A percentile compares a stretch with the other conserved stretches of the same genome.
These are phyloP conservation scores for Drusus annulatus DNA, from an alignment of 1,140 invertebrate genomes.

Conservation along the genomic window DNA sequence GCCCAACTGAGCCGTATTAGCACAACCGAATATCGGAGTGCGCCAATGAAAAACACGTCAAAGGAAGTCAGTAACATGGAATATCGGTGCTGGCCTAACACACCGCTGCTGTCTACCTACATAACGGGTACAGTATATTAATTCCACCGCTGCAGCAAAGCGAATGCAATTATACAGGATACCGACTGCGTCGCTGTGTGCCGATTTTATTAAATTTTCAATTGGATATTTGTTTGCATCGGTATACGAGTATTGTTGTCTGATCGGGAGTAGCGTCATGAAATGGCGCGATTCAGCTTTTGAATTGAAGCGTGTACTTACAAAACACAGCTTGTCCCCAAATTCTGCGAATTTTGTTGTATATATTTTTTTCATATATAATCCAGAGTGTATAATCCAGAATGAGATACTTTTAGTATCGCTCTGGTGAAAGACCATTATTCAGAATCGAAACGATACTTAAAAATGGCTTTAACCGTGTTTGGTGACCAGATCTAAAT, in stretches of 20 bases:
- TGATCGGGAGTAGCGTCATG: background rate
- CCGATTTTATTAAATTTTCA: conserved; percentile 26
- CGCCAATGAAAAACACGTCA: conserved; percentile 25
- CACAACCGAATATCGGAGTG: background rate
- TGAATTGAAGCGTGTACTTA: no score
- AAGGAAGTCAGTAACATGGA: conserved; percentile 43
- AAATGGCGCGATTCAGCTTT: no score
- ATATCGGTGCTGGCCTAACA: conserved; percentile 12
- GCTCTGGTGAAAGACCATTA: no score
- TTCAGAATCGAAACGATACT: no score
- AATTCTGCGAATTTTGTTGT: no score
- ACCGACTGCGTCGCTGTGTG: background rate
- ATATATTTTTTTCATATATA: no score
- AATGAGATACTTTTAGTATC: no score
- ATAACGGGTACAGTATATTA: background rate
- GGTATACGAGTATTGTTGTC: background rate
- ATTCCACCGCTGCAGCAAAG: conserved; percentile 32
- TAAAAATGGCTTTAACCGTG: no score
- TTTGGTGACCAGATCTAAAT: no score
- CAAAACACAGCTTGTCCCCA: no score
- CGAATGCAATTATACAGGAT: conserved; percentile 36
- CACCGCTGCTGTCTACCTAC: no score
- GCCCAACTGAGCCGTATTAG: background rate
- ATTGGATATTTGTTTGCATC: conserved; percentile 17
- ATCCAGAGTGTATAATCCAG: no score